Base-by-base conservation (phyloP, 2,888 invertebrate genomes). In the Parapristionchus giblindavisi region DNA sequence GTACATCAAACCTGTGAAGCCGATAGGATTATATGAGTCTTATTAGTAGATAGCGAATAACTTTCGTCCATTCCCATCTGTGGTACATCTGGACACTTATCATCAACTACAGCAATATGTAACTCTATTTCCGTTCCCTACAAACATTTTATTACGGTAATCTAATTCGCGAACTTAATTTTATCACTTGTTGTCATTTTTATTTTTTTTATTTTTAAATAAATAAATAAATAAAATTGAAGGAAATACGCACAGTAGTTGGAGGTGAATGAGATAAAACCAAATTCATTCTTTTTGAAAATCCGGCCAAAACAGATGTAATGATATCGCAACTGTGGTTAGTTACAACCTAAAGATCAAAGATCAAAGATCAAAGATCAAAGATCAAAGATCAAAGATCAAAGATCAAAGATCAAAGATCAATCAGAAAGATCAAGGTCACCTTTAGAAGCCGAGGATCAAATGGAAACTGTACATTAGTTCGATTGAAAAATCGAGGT, bases 1-100 rank as follows among this genome's bases (percentile, higher is more conserved):
- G n/a, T n/a, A n/a, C n/a, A 29, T 32, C 40, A 11, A 24, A 63
- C 17, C 27, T n/a, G n/a, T n/a, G 8, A 11, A 17, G 63, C 11
- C 8, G 11, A 17, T 6, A 63, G 63, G 14, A 38, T 63, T 29
- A 63, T 63, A 11, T 32, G 11, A 24, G 63, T 17, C 11, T 11
- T 11, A 24, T 17, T 63, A 11, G 24, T 24, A 38, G 63, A 17
- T 11, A 63, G 17, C 17, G 27, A 32, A 24, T 63, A 63, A 32
- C 14, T 14, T 32, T 63, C 63, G 36, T 6, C 63, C 63, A 63
- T 63, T 63, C 63, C 63, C 63, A 63, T 63, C 34, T 63, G 63
- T 11, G 38, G 32, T 29, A 11, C 34, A 38, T 8, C 34, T 29
- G 63, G 63, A 63, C 63, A 63, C 32, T 14, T 11, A 38, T 36